Evolutionary conservation across 1,140 invertebrate species (phyloP).

Genomic region (Hetaerina americana): DNA sequence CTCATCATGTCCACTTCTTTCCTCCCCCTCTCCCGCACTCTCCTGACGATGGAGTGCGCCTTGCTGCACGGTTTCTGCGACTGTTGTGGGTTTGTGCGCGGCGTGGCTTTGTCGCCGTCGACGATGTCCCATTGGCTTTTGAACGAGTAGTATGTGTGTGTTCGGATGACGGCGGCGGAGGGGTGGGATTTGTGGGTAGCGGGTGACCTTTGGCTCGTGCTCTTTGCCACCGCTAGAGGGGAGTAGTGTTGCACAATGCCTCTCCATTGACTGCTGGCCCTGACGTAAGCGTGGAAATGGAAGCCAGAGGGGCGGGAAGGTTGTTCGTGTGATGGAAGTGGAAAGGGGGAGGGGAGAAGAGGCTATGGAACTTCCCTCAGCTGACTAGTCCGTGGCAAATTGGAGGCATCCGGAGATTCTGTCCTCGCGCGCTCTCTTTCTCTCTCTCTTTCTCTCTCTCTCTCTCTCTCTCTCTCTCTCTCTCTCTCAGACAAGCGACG

Average conservation of each 20-base stretch:
- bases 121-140: background rate
- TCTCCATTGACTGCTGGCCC: background rate
- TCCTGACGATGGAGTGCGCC: no score
- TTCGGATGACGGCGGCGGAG: no score
- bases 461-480: background rate
- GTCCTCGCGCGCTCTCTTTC: no score
- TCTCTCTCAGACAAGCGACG: background rate
- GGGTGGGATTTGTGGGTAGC: background rate
- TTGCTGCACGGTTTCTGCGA: no score
- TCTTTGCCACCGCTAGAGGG: background rate
- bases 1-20: no score
- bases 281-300: background rate
- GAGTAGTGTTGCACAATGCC: background rate
- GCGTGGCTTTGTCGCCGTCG: no score
- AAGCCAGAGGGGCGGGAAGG: no score
- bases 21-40: no score
- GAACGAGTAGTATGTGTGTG: background rate
- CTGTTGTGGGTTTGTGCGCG: no score
- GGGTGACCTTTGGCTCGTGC: background rate
- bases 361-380: background rate
- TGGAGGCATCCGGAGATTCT: background rate
- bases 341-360: background rate
- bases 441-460: background rate
- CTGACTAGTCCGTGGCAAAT: background rate
- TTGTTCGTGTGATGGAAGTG: no score